Conservation (phyloP, 2,113 vertebrate genomes). For the Polypterus senegalus region DNA sequence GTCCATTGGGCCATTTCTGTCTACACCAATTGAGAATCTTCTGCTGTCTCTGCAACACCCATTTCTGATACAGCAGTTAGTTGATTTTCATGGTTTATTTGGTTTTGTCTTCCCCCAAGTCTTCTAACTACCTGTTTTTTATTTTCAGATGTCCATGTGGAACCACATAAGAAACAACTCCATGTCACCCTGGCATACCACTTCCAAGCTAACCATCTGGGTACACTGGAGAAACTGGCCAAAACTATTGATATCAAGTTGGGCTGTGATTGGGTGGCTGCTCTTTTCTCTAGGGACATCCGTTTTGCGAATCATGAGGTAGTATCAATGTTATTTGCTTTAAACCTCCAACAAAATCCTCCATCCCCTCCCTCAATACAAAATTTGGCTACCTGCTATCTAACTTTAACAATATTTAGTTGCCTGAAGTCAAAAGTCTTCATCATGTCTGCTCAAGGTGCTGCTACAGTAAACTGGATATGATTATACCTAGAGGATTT, state of each 20-base stretch:
- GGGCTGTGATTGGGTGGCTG: slow-evolving; percentile 86
- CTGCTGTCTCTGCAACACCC: too few species aligned
- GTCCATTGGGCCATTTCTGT: too few species aligned
- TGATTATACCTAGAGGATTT: too few species aligned
- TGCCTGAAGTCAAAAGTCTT: too few species aligned
- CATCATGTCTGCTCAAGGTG: too few species aligned
- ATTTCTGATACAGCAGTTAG: too few species aligned
- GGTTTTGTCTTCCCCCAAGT: too few species aligned
- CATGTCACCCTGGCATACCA: slow-evolving; percentile 93
- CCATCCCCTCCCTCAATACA: background rate
- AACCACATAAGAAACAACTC: slow-evolving; percentile 94
- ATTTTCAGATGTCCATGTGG: slow-evolving; percentile 73
- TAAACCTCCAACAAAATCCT: background rate
- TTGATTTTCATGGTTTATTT: too few species aligned
- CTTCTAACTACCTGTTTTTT: fast-evolving
- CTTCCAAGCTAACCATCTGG: slow-evolving; percentile 79
- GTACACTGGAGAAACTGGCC: slow-evolving; percentile 77
- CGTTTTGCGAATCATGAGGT: slow-evolving; percentile 94
- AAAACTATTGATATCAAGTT: slow-evolving; percentile 71
- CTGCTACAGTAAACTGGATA: too few species aligned
- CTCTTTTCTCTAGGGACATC: slow-evolving; percentile 91
- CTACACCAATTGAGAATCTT: too few species aligned
- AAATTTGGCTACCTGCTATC: too few species aligned
- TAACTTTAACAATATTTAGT: too few species aligned
- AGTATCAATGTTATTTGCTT: background rate